Percentiles rank a stretch among this genome's conserved stretches.
phyloP scores from a whole-genome alignment of 2,113 vertebrate species.

The Peromyscus californicus region DNA sequence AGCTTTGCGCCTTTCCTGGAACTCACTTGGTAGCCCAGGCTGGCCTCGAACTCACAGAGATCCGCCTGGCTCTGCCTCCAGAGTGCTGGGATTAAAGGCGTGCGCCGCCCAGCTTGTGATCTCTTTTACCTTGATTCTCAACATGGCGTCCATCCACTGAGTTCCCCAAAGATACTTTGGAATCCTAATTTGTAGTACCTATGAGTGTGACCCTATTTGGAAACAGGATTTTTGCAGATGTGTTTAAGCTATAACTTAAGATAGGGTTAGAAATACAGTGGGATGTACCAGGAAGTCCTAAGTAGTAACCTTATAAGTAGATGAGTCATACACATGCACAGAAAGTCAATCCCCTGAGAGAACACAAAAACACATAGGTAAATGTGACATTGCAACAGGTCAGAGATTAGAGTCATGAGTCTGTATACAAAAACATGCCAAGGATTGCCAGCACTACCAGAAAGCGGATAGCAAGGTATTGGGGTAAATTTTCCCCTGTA shows the following conservation, averaged over 20 bases:
- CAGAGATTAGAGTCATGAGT: background rate
- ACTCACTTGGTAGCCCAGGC: too few species aligned
- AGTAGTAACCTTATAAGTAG: background rate
- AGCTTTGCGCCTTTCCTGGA: too few species aligned
- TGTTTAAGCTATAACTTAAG: background rate
- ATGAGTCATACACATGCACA: background rate
- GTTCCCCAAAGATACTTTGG: background rate
- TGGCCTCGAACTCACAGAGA: too few species aligned
- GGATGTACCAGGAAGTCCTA: background rate
- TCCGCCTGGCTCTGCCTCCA: too few species aligned
- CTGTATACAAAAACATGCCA: background rate
- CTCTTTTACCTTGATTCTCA: background rate
- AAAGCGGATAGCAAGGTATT: background rate
- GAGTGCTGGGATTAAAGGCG: too few species aligned
- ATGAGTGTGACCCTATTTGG: background rate
- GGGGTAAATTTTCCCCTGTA: background rate
- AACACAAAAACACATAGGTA: background rate
- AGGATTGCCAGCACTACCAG: background rate
- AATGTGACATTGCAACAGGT: accelerated
- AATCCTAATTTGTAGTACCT: background rate
- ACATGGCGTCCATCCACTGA: background rate
- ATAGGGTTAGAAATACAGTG: background rate
- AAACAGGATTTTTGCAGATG: background rate
- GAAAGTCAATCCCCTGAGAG: background rate
- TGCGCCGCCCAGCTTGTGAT: too few species aligned